Percentiles rank a stretch among this genome's conserved stretches.
These are phyloP conservation scores for Leuciscus waleckii DNA, from an alignment of 2,797 vertebrate genomes.

Conservation along the genomic window DNA sequence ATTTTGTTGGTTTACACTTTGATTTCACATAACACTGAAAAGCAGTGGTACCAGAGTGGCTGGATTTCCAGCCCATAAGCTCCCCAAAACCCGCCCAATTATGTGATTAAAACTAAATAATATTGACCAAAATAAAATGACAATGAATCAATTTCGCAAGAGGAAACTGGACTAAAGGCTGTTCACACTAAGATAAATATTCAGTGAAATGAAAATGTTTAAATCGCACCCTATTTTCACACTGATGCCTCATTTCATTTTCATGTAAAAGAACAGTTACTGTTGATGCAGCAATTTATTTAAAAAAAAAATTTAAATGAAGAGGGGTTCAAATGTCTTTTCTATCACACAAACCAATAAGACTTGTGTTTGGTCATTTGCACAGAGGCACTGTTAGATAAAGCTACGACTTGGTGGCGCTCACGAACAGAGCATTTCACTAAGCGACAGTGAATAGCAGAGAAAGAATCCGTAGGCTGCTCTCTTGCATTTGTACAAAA, in stretches of 20 bases:
- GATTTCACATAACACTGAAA: neutral
- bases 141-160: neutral
- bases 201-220: too few relatives aligned
- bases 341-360: neutral
- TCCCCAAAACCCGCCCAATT: too few relatives aligned
- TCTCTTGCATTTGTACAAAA: too few relatives aligned
- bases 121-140: neutral
- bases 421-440: neutral
- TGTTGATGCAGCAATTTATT: neutral
- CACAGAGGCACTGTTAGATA: neutral
- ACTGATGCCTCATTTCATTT: too few relatives aligned
- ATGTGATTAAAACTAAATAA: neutral
- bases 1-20: neutral
- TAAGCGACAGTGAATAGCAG: too few relatives aligned
- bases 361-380: neutral
- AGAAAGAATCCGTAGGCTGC: too few relatives aligned
- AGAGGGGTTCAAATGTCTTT: too few relatives aligned
- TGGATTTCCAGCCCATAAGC: too few relatives aligned
- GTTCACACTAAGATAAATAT: neutral
- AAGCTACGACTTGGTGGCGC: neutral
- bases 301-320: too few relatives aligned
- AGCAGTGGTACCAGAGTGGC: too few relatives aligned
- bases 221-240: too few relatives aligned
- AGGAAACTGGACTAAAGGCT: neutral
- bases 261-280: too few relatives aligned